Base-by-base conservation (phyloP, 2,113 vertebrate species). In the Orientallactaga bullata region DNA sequence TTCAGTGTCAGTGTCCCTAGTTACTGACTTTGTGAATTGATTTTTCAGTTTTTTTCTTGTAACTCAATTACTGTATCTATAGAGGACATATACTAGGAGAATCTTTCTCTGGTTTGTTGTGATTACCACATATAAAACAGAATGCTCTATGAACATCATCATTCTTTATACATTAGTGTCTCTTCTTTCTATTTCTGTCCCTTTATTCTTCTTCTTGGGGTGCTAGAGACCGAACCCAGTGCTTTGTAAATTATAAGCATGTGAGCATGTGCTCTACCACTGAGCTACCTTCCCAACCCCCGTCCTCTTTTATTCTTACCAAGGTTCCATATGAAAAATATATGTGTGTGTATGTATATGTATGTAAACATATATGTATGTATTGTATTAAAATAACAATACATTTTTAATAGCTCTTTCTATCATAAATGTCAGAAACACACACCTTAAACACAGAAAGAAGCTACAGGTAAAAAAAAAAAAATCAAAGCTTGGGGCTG, bases 371-470 rank as follows among this genome's bases (percentile, higher is more conserved):
- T 66, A 9, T 66, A 10, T 66, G 28, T 66, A 28, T 61, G 15
- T 61, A 61, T 61, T 83, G 91, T 89, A 80, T 79, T 84, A 85
- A 35, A 79, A 51, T 74, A 39, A 32, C 13, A 68, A 15, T 69
- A 30, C 76, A 13, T 37, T 85, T 60, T 74, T 65, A 17, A 16
- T 26, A 7, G 74, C 10, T 24, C 13, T 18, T n/a, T 89, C 71
- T 68, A 16, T 61, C 88, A 28, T 37, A 73, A 37, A n/a, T 88
- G 6, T 91, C 13, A 55, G 47, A 95, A 91, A 47, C 42, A 78
- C 11, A 61, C 68, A 71, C 69, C 24, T 68, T 85, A 69, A 32
- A 69, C 39, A 65, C 16, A 5, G 42, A 93, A 73, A 10, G 80
- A 58, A 68, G n/a, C 47, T 76, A 51, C 55, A 8, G 5, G 42